phyloP scores from a whole-genome alignment of 2,797 vertebrate genomes.

The Acanthurus tractus region DNA sequence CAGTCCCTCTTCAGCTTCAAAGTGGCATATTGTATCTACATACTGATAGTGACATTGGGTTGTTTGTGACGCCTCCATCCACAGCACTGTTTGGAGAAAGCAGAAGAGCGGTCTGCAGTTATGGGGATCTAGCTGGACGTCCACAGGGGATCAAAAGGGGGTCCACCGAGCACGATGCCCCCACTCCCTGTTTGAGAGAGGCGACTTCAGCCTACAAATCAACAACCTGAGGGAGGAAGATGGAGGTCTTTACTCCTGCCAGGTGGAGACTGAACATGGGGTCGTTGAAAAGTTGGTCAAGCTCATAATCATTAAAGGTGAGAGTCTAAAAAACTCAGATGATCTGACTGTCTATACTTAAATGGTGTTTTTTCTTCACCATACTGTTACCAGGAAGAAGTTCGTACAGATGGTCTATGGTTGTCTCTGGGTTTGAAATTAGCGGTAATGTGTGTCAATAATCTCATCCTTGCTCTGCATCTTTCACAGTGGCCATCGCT shows the following conservation, averaged over 20 bases:
- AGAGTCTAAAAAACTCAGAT: background rate
- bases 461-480: background rate
- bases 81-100: slow-evolving; percentile 82
- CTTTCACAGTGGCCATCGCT: slow-evolving; percentile 69
- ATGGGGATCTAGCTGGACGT: slow-evolving; percentile 48
- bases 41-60: slow-evolving; percentile 8
- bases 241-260: slow-evolving; percentile 79
- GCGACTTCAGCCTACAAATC: slow-evolving; percentile 79
- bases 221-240: slow-evolving; percentile 63
- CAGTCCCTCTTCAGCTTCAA: background rate
- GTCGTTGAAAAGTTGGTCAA: background rate
- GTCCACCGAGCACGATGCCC: slow-evolving; percentile 48
- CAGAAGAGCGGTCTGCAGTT: slow-evolving; percentile 79
- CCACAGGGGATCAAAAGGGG: background rate
- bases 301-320: slow-evolving; percentile 83
- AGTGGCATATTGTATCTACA: background rate
- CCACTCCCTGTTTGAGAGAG: slow-evolving; percentile 50
- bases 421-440: background rate
- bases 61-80: slow-evolving; percentile 14
- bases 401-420: no score
- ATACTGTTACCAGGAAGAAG: no score
- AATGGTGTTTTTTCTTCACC: background rate
- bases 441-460: background rate
- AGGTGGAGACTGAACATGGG: background rate
- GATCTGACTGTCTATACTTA: background rate